A percentile compares a stretch with the other conserved stretches of the same genome.
phyloP scores from a whole-genome alignment of 2,888 invertebrate species.

The Chrysolina haemoptera region DNA sequence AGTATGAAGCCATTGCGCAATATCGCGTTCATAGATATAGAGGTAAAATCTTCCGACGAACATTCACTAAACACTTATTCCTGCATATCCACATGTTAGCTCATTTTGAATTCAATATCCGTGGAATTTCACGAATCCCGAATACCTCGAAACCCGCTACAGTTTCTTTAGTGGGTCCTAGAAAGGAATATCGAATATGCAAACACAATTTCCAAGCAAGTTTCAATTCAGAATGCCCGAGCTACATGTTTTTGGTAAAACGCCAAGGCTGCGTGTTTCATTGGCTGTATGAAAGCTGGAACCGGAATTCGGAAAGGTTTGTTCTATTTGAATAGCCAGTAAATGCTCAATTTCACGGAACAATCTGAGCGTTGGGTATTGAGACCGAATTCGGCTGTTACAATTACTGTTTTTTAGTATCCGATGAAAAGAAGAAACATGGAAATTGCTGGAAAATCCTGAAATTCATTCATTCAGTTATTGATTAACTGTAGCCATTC shows the following conservation, averaged over 20 bases:
- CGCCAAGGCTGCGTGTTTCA: slow-evolving; percentile 17
- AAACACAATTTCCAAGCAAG: slow-evolving; percentile 10
- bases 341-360: slow-evolving; percentile 7
- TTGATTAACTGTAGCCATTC: no score
- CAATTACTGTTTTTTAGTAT: no score
- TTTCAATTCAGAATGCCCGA: slow-evolving; percentile 7
- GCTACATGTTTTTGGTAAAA: slow-evolving; percentile 19
- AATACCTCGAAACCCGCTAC: not conserved
- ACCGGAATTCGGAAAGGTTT: slow-evolving; percentile 17
- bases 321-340: slow-evolving; percentile 10
- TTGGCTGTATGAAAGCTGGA: slow-evolving; percentile 11
- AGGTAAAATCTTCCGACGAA: no score
- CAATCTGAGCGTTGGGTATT: not conserved
- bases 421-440: no score
- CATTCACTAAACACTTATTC: no score
- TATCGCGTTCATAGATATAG: no score
- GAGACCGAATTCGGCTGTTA: no score
- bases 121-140: not conserved
- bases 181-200: not conserved
- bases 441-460: no score
- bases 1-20: no score
- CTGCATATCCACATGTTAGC: no score
- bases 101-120: not conserved
- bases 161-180: not conserved
- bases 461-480: no score